Percentiles rank a stretch among this genome's conserved stretches.
These are phyloP conservation scores for Phasianus colchicus DNA, from an alignment of 2,113 vertebrate genomes.

Conservation along the genomic window DNA sequence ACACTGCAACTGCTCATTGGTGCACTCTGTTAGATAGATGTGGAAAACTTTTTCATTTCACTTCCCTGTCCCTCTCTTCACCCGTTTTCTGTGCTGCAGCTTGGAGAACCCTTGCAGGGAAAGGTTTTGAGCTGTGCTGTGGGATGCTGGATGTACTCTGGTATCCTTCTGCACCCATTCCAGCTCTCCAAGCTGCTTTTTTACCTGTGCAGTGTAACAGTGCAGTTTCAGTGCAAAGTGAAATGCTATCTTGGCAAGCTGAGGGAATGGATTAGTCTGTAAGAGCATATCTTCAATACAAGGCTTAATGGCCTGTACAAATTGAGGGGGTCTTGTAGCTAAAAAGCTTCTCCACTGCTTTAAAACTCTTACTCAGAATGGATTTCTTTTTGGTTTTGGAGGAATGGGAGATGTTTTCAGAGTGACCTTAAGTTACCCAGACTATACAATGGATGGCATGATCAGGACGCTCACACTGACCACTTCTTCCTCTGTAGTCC, in stretches of 20 bases:
- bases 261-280: neutral
- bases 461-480: slow-evolving; percentile 43
- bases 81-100: neutral
- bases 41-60: neutral
- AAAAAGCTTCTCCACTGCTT: neutral
- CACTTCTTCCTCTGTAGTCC: slow-evolving; percentile 52
- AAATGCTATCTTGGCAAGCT: neutral
- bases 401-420: neutral
- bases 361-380: neutral
- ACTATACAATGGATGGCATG: neutral
- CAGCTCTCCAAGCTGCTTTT: neutral
- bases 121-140: neutral
- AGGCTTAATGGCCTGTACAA: neutral
- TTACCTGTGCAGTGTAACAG: too few species aligned
- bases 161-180: neutral
- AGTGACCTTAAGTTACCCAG: slow-evolving; percentile 64
- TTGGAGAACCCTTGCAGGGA: neutral
- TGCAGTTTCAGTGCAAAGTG: fast-evolving
- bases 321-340: neutral
- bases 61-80: neutral
- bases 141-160: neutral
- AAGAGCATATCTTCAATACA: neutral
- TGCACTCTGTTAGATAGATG: neutral
- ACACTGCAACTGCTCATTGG: fast-evolving
- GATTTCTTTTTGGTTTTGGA: neutral